phyloP scores from a whole-genome alignment of 2,888 invertebrate genomes.

The Hirtodrosophila confusa region DNA sequence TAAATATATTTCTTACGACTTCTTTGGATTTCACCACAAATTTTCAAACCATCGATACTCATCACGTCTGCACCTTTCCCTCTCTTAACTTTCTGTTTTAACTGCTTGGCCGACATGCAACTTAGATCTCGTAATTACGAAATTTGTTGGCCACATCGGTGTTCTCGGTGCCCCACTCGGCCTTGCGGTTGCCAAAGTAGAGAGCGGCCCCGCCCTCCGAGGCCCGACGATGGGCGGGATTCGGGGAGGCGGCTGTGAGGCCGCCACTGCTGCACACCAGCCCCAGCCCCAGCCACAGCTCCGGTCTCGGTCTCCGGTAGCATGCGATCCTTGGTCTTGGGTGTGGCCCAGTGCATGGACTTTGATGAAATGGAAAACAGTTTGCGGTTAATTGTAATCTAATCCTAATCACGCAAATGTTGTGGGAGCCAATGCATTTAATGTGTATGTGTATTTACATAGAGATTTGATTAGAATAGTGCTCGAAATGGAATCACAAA shows the following conservation, averaged over 20 bases:
- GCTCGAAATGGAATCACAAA: conserved; percentile 20
- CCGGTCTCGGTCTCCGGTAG: conserved; percentile 86
- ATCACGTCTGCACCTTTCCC: conserved; percentile 12
- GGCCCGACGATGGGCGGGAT: conserved; percentile 89
- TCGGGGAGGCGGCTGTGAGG: conserved; percentile 86
- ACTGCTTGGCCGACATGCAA: conserved; percentile 6
- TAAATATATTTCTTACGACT: conserved; percentile 26
- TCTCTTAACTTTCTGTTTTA: neutral
- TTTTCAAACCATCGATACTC: conserved; percentile 30
- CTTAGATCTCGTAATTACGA: conserved; percentile 96
- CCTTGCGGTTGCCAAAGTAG: conserved; percentile 86
- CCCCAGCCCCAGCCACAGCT: conserved; percentile 73
- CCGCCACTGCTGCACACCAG: conserved; percentile 84
- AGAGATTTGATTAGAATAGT: conserved; percentile 6
- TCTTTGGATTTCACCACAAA: conserved; percentile 4
- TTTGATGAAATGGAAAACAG: conserved; percentile 82
- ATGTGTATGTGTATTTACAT: conserved; percentile 29
- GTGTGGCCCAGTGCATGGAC: conserved; percentile 97
- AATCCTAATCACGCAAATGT: conserved; percentile 17
- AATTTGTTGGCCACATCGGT: conserved; percentile 94
- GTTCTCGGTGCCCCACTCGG: conserved; percentile 90
- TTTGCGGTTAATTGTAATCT: conserved; percentile 30
- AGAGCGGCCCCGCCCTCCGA: conserved; percentile 94
- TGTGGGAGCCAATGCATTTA: conserved; percentile 42
- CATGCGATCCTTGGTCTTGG: conserved; percentile 96